These are phyloP conservation scores for Sebastiscus tertius DNA, from an alignment of 2,797 vertebrate species.

Conservation along the genomic window DNA sequence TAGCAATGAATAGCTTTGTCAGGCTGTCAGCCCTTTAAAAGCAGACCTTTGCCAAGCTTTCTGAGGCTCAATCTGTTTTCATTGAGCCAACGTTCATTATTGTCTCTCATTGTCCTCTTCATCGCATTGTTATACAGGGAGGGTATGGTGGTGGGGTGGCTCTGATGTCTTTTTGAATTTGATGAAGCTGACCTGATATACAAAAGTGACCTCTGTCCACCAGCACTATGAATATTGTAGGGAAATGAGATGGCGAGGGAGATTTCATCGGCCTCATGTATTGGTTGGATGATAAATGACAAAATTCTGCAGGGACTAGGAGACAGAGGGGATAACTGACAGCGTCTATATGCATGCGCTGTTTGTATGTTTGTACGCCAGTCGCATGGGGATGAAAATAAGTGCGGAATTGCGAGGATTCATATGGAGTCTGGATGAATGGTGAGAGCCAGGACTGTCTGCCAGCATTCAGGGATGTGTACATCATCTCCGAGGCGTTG, in stretches of 20 bases:
- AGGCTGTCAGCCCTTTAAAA: constrained; percentile 65
- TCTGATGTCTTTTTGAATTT: constrained; percentile 59
- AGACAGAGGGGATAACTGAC: constrained; percentile 51
- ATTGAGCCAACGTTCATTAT: constrained; percentile 50
- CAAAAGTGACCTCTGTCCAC: constrained; percentile 61
- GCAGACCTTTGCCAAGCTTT: constrained; percentile 64
- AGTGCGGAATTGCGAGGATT: constrained; percentile 45
- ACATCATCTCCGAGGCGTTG: constrained; percentile 76
- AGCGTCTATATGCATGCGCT: constrained; percentile 57
- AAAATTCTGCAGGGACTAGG: constrained; percentile 27
- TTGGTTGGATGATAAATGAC: constrained; percentile 53
- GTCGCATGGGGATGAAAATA: constrained; percentile 45
- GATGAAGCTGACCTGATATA: constrained; percentile 68
- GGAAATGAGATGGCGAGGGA: constrained; percentile 34
- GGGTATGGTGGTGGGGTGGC: constrained; percentile 24
- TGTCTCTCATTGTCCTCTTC: constrained; percentile 65
- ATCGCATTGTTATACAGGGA: constrained; percentile 63
- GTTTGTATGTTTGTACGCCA: constrained; percentile 46
- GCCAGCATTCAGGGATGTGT: constrained; percentile 75
- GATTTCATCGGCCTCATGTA: constrained; percentile 8
- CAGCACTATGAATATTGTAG: constrained; percentile 35
- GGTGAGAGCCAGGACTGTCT: constrained; percentile 67
- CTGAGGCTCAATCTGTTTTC: constrained; percentile 54
- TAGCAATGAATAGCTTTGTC: constrained; percentile 65
- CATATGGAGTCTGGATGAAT: constrained; percentile 64